Conservation (phyloP, 2,888 invertebrate species). For the Punctoribates punctum region DNA sequence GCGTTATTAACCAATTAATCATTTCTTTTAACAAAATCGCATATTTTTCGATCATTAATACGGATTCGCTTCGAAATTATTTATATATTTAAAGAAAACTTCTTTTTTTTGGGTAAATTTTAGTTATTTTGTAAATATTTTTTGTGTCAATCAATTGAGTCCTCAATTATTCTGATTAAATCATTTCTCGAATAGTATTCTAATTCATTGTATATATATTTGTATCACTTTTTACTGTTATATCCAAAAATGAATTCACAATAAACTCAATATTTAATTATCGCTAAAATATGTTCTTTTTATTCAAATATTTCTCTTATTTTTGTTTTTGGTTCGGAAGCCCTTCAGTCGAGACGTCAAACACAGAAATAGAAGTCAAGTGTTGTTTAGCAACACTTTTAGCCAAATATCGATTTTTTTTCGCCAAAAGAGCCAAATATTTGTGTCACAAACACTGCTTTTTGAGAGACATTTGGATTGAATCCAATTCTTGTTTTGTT, state of each 20-base stretch:
- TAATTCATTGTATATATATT: slow-evolving; percentile 5
- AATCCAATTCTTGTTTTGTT: slow-evolving; percentile 22
- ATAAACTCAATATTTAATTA: slow-evolving; percentile 12
- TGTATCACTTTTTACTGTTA: slow-evolving; percentile 13
- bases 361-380: slow-evolving; percentile 7
- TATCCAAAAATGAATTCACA: background rate
- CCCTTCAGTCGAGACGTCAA: background rate
- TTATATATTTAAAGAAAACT: background rate
- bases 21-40: too few species aligned
- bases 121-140: slow-evolving; percentile 23
- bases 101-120: background rate
- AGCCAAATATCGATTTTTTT: slow-evolving; percentile 20
- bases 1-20: background rate
- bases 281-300: too few species aligned
- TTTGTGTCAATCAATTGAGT: slow-evolving; percentile 14
- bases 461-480: background rate
- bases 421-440: background rate
- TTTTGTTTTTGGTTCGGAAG: background rate
- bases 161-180: background rate
- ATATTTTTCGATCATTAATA: background rate
- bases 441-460: slow-evolving; percentile 2
- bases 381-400: slow-evolving; percentile 31
- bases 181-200: background rate
- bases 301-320: background rate
- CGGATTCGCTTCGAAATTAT: background rate